These are phyloP conservation scores for Harpegnathos saltator DNA, from an alignment of 1,140 invertebrate genomes.

Conservation along the genomic window DNA sequence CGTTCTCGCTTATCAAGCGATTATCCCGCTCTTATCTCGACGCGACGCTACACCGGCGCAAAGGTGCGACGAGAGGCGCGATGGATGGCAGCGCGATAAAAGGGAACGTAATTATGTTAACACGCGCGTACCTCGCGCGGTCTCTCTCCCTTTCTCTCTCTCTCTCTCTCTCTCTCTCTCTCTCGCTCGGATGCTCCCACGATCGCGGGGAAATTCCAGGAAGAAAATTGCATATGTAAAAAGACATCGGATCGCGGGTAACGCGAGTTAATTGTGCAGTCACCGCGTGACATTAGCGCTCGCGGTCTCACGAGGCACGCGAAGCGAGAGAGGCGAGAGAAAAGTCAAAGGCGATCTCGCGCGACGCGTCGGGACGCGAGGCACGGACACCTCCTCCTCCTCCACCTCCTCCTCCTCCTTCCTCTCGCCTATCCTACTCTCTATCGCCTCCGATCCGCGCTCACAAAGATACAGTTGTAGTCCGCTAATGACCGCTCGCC, in stretches of 20 bases:
- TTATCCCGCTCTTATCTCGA: background rate
- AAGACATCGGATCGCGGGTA: slow-evolving; percentile 39
- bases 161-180: background rate
- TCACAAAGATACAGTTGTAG: slow-evolving; percentile 57
- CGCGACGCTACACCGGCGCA: slow-evolving; percentile 1
- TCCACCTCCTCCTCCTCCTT: no score
- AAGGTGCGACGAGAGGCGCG: slow-evolving; percentile 57
- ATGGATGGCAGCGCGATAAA: slow-evolving; percentile 28
- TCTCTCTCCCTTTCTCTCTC: no score
- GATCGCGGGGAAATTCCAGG: slow-evolving; percentile 41
- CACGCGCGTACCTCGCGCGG: background rate
- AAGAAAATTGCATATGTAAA: slow-evolving; percentile 39
- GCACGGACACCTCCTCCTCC: no score
- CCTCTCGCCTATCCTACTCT: no score
- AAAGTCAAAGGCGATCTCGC: no score
- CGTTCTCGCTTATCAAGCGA: background rate
- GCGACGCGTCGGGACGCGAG: no score
- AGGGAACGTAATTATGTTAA: slow-evolving; percentile 65
- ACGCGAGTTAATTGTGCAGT: slow-evolving; percentile 60
- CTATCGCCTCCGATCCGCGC: slow-evolving; percentile 43
- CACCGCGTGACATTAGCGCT: slow-evolving; percentile 55
- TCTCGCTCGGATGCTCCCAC: slow-evolving; percentile 38
- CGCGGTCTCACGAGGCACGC: slow-evolving; percentile 42
- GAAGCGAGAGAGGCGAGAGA: background rate
- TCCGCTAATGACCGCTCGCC: slow-evolving; percentile 34